These are phyloP conservation scores for Parauchenoglanis ngamensis DNA, from an alignment of 2,797 vertebrate species.

Conservation along the genomic window DNA sequence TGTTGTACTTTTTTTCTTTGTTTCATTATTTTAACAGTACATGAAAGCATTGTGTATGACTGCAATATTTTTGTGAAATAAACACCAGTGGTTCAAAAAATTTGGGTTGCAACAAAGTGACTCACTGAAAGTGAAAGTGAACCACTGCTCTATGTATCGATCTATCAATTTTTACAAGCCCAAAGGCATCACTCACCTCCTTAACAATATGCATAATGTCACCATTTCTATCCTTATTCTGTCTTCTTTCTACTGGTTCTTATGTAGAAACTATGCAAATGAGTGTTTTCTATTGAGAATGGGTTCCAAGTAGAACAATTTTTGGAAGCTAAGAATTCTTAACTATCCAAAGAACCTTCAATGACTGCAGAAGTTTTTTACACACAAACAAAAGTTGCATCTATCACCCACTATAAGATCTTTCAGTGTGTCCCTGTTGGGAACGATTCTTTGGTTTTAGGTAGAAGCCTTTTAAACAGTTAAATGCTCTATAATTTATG, in stretches of 20 bases:
- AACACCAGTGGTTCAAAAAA: too few species aligned
- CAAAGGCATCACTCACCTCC: neutral
- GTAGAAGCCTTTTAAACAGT: neutral
- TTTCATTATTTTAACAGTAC: too few species aligned
- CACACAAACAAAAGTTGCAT: neutral
- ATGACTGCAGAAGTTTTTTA: neutral
- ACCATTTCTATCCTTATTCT: neutral
- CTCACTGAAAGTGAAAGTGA: too few species aligned
- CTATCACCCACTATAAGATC: neutral
- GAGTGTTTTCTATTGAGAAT: neutral
- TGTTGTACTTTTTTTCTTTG: too few species aligned
- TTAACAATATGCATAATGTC: neutral
- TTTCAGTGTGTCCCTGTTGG: neutral
- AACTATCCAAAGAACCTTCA: neutral
- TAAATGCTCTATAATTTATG: neutral
- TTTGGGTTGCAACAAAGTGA: too few species aligned
- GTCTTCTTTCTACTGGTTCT: neutral
- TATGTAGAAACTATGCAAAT: neutral
- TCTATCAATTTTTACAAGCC: neutral
- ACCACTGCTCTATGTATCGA: neutral
- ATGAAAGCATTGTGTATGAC: too few species aligned
- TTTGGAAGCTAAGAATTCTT: neutral
- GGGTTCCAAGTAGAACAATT: neutral
- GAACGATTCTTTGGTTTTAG: neutral
- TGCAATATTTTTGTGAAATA: too few species aligned